phyloP scores from a whole-genome alignment of 1,140 invertebrate genomes.

The Arctopsyche grandis region DNA sequence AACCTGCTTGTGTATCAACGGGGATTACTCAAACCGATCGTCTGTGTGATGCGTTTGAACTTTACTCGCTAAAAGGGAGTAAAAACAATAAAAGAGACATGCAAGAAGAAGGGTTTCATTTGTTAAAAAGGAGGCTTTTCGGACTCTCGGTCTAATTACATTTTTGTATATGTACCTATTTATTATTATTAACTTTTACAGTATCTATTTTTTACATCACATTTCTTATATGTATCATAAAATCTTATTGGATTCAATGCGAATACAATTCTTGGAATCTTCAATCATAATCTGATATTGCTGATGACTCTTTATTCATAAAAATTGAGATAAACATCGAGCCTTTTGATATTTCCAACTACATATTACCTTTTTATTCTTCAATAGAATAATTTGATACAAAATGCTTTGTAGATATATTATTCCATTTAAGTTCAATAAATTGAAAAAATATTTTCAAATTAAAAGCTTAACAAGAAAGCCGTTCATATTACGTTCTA shows the following conservation, averaged over 20 bases:
- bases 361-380: too few relatives aligned
- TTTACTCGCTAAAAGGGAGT: too few relatives aligned
- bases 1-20: neutral
- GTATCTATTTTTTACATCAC: neutral
- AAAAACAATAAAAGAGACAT: neutral
- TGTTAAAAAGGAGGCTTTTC: too few relatives aligned
- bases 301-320: neutral
- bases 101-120: neutral
- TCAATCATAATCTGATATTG: neutral
- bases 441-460: too few relatives aligned
- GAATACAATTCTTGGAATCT: neutral
- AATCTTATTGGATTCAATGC: neutral
- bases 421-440: too few relatives aligned
- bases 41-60: neutral
- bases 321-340: neutral
- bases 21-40: neutral
- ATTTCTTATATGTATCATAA: neutral
- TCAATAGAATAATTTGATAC: too few relatives aligned
- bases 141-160: neutral
- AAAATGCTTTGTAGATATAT: too few relatives aligned
- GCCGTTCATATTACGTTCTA: too few relatives aligned
- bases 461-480: too few relatives aligned
- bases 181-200: neutral
- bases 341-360: neutral
- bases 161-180: neutral